Conservation (phyloP, 2,113 vertebrate species). For the Fregetta grallaria region DNA sequence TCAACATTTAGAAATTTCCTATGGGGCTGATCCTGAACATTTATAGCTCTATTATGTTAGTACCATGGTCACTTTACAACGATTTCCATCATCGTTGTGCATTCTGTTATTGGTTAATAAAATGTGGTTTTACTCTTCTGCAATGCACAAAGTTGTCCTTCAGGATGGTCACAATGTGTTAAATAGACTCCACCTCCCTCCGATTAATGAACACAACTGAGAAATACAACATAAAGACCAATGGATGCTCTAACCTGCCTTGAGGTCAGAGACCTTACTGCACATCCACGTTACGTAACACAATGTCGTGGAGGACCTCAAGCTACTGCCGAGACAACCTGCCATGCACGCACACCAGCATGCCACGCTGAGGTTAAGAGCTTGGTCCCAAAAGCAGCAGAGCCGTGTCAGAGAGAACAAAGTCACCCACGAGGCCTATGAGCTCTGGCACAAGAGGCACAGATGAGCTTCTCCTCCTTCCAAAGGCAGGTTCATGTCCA, state of each 20-base stretch:
- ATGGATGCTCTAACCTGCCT: not conserved
- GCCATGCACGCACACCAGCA: rapidly evolving
- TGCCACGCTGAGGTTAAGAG: rapidly evolving
- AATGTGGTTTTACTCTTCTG: not conserved
- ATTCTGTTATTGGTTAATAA: not conserved
- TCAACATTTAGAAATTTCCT: not conserved
- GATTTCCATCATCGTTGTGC: not conserved
- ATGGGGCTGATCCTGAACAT: not conserved
- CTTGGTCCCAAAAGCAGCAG: not conserved
- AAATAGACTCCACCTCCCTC: not conserved
- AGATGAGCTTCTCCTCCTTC: not conserved
- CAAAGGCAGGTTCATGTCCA: not conserved
- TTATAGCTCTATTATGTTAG: not conserved
- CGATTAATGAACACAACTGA: not conserved
- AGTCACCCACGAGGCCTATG: rapidly evolving
- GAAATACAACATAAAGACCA: not conserved
- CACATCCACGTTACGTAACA: not conserved
- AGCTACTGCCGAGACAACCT: not conserved
- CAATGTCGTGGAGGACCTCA: not conserved
- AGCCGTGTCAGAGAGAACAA: not conserved
- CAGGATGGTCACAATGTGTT: not conserved
- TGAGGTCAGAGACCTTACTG: not conserved
- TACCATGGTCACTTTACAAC: not conserved
- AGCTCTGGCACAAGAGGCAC: not conserved
- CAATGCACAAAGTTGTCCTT: not conserved